Evolutionary conservation across 2,888 invertebrate genomes (phyloP), one percentile per base, ranked within the genome.

Genomic region (Tryphoninae sp.): DNA sequence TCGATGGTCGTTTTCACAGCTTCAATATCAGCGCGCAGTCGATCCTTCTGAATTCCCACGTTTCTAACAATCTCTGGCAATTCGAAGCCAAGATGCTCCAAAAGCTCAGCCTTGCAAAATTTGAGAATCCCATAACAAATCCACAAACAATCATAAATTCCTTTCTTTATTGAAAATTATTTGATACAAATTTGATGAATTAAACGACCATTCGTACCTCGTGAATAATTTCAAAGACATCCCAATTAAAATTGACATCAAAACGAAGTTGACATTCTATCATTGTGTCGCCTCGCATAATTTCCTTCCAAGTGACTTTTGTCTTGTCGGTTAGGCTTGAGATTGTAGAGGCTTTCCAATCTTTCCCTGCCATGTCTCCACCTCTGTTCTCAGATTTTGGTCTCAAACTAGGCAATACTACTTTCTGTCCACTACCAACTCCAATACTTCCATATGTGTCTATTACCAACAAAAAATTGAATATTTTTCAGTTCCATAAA

Each of bases 251-350:
- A 89, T 96, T 95, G 0, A 96, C 92, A 61, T 93, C 91, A 88
- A 96, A 96, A 83, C 94, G 93, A 74, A 96, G 91, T 8, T 94
- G 93, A 83, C 94, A 94, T 86, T 97, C 96, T 71, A 95, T 94
- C 84, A 96, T 92, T 67, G 96, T 93, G 69, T 94, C 93, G 78
- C 94, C 94, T 0, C 95, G 95, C 62, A 96, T 95, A 69, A 96
- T 92, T 87, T 96, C 96, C 13, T 94, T 93, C 96, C 96, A 96
- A 0, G 95, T 95, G 0, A 93, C 92, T 80, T 85, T 85, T 23
- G 81, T 75, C 61, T 83, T 83, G 9, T 83, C 81, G 7, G 69
- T 69, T 3, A 80, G 51, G 55, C 71, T 81, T 51, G 83, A 77
- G 8, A 71, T 45, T 11, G 80, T 83, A 42, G 83, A 81, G 9